Base-by-base conservation (phyloP, 2,797 vertebrate species). In the Phaenicophaeus curvirostris region DNA sequence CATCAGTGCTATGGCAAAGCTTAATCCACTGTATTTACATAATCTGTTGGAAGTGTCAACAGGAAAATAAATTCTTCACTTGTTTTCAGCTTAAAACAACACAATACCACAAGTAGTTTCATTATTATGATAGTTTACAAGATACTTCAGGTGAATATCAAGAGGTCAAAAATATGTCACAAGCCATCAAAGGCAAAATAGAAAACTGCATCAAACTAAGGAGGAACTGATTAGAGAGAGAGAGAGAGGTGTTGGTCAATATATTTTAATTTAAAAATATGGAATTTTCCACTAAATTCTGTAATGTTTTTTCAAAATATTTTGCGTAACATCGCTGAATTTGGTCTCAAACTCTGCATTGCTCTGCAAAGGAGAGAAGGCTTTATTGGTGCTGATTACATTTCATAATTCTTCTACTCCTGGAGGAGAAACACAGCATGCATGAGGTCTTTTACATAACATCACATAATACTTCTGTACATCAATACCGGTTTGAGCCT, bases 81-180 rank as follows among this genome's bases (percentile, higher is more conserved):
- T 87, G 85, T 96, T 95, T 95, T 96, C 69, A 91, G 72, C 80
- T 95, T 94, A 85, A 76, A 95, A 96, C 82, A 96, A 88, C 76
- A 93, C 48, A 93, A 82, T 92, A 95, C 91, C 57, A 77, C 11
- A 73, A 93, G 11, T 30, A 24, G 18, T 25, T 48, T 85, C 66
- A 4, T 17, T 85, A 61, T 63, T 44, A 35, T 19, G 15, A 27
- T n/a, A 18, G 5, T 25, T 25, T 31, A 73, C 46, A 76, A 58
- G 30, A 46, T 72, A 5, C 5, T 69, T 81, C 46, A 46, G 16
- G 31, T 44, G 50, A 75, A 42, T 54, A 87, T 51, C 42, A 58
- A 33, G n/a, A 73, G 21, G 31, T 23, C 6, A 48, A 30, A 59
- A 72, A 62, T 87, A 72, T 35, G 78, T 24, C 13, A 33, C 5